A percentile compares a stretch with the other conserved stretches of the same genome.
These are phyloP conservation scores for Cephus pulcher DNA, from an alignment of 2,888 invertebrate genomes.

Conservation along the genomic window DNA sequence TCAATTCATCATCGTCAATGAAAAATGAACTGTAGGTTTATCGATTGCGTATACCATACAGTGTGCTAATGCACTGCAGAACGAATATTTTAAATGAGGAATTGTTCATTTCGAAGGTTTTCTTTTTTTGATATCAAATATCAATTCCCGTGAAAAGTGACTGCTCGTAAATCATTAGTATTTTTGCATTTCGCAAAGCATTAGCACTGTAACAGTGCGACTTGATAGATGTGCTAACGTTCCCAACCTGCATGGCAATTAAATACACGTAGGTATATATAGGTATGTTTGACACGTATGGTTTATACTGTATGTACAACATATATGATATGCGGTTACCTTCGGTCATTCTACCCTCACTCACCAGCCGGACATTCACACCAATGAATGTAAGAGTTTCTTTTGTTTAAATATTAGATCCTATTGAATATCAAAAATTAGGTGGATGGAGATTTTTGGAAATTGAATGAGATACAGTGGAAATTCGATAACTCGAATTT, in stretches of 20 bases:
- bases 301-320: neutral
- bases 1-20: neutral
- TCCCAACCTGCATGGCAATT: neutral
- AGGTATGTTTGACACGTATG: neutral
- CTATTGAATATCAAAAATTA: neutral
- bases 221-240: neutral
- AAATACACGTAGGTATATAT: neutral
- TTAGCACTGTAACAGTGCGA: neutral
- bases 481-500: neutral
- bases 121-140: neutral
- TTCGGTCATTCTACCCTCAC: constrained; percentile 4
- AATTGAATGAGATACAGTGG: neutral
- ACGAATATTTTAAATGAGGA: neutral
- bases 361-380: neutral
- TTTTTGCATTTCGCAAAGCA: neutral
- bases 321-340: neutral
- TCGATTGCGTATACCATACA: neutral
- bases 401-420: neutral
- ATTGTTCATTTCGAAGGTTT: neutral
- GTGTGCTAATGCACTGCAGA: neutral
- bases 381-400: neutral
- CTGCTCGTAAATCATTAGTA: neutral
- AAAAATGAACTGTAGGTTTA: neutral
- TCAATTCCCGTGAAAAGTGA: neutral
- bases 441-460: neutral